Evolutionary conservation across 2,888 invertebrate genomes (phyloP).

Genomic region (Archips xylosteana): DNA sequence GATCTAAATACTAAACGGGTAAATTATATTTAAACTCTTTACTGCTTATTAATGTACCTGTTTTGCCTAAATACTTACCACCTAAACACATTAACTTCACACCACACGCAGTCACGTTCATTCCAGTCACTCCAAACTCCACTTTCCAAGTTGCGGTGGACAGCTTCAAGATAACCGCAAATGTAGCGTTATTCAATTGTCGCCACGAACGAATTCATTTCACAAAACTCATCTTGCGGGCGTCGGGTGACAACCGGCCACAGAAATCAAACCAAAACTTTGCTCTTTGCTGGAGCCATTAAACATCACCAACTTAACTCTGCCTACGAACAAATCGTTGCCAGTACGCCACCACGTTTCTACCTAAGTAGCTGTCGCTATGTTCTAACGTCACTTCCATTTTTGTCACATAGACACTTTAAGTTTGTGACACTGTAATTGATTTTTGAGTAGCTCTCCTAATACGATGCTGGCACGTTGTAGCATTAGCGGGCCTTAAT

Average conservation of each 20-base stretch:
- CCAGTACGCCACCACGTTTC: background rate
- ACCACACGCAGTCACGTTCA: conserved; percentile 16
- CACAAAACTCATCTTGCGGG: conserved; percentile 82
- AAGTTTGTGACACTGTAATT: conserved; percentile 32
- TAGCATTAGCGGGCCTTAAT: conserved; percentile 35
- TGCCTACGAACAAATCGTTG: conserved; percentile 7
- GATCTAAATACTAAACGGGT: too few relatives aligned
- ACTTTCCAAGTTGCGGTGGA: conserved; percentile 50
- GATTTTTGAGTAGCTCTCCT: conserved; percentile 41
- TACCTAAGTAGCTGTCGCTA: background rate
- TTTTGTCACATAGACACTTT: conserved; percentile 10
- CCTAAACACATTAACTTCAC: conserved; percentile 21
- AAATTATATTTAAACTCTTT: background rate
- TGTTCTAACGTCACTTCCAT: background rate
- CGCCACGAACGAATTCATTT: conserved; percentile 79
- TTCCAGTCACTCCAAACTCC: conserved; percentile 38
- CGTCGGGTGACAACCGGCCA: conserved; percentile 66
- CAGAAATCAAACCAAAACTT: conserved; percentile 52
- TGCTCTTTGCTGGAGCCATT: conserved; percentile 34
- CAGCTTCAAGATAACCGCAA: conserved; percentile 58
- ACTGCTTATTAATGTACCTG: background rate
- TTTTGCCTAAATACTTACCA: background rate
- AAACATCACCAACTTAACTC: conserved; percentile 29
- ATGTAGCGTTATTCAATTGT: conserved; percentile 69
- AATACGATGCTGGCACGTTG: conserved; percentile 19